These are phyloP conservation scores for Condylura cristata DNA, from an alignment of 2,113 vertebrate genomes.

Conservation along the genomic window DNA sequence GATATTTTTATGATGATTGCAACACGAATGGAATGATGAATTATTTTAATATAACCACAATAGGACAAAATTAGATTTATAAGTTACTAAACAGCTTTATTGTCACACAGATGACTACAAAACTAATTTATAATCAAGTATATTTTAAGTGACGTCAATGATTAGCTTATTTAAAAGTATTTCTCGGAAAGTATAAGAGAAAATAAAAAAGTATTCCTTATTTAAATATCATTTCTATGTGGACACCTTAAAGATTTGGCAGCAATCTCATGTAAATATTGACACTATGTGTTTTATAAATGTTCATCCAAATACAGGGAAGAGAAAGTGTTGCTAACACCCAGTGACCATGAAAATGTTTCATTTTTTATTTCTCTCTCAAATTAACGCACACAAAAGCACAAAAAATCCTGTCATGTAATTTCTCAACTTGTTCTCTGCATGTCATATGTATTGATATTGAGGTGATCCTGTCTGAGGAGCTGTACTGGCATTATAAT, in stretches of 20 bases:
- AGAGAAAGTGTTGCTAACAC: neutral
- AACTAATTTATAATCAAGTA: conserved; percentile 3
- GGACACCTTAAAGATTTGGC: neutral
- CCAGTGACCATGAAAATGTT: neutral
- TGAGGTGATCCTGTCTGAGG: too few species aligned
- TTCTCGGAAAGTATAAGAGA: too few species aligned
- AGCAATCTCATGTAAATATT: neutral
- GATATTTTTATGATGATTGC: neutral
- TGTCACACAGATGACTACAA: neutral
- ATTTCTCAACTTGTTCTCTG: neutral
- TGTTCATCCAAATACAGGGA: neutral
- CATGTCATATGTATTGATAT: too few species aligned
- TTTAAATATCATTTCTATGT: neutral
- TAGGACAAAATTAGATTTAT: neutral
- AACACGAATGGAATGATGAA: neutral
- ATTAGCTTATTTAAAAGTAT: too few species aligned
- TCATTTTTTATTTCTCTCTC: neutral
- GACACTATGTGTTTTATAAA: neutral
- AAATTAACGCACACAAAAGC: too few species aligned
- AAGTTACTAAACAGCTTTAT: neutral
- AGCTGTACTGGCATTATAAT: too few species aligned
- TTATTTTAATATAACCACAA: neutral
- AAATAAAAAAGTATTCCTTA: neutral
- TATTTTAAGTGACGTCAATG: neutral
- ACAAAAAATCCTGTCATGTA: neutral